Base-by-base conservation (phyloP, 2,888 invertebrate species). In the Tribolium freemani region DNA sequence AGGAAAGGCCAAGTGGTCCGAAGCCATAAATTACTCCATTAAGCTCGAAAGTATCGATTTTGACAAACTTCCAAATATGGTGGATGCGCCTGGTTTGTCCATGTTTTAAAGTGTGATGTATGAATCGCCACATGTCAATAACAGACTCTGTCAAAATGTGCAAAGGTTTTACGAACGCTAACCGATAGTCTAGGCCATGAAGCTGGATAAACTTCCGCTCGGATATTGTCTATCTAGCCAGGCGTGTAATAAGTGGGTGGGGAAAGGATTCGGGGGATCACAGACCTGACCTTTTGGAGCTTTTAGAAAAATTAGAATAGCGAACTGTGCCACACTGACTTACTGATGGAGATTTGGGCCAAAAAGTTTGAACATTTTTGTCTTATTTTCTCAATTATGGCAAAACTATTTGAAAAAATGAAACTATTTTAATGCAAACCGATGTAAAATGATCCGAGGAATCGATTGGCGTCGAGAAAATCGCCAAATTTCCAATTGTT, bases 211-310 rank as follows among this genome's bases (percentile, higher is more conserved):
- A 78, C 78, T 75, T 78, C 78, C 76, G 74, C 66, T 75, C 75
- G 76, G 78, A 78, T 78, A 78, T 78, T 77, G 75, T 77, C 75
- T 73, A 74, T 74, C 75, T 69, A 75, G 73, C 75, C 74, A 72
- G 63, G 73, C 76, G 75, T 77, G 76, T 77, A 78, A 78, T 78
- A 77, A 78, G 72, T 57, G 73, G 66, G 71, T 53, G 64, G 67
- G 61, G 67, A 56, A 45, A n/a, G 50, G 57, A 57, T 53, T 38
- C 31, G 38, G 56, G 48, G 70, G 58, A 16, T 26, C 11, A 20
- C 64, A 53, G 58, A 71, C 57, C 57, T 71, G 71, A 71, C 71
- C 64, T 71, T 71, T 64, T 16, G 16, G 1, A 16, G 16, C 16
- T 16, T 16, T 16, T 16, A 16, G 1, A 2, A 16, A 16, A 16